Base-by-base conservation (phyloP, 2,113 vertebrate species). In the Ginglymostoma cirratum region DNA sequence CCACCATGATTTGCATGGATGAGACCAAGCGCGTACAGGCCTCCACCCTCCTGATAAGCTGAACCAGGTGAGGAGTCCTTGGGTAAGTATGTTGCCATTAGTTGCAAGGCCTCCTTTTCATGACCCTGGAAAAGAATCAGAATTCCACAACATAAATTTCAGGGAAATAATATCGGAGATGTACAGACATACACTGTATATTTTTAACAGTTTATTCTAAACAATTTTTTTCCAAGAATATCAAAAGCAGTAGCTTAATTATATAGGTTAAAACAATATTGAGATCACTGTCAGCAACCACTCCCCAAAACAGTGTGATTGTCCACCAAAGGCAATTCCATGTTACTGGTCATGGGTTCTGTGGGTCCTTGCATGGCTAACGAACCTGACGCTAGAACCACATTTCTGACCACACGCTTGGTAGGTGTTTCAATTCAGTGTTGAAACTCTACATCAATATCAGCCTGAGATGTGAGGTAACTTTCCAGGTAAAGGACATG, bases 21-120 rank as follows among this genome's bases (percentile, higher is more conserved):
- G 48, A 99, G 98, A 67, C 99, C 99, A 90, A 99, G 97, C 23
- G 99, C 99, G 0, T 99, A 99, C 95, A 99, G 98, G 61, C 99
- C 99, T 80, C 99, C 99, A 0, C 99, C 99, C 96, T 99, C 99
- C 97, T 99, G 99, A 97, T 99, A 99, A 96, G 99, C 99, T 15
- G 99, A 99, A 5, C 99, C 99, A 52, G 99, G 99, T 85, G 99
- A 99, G 0, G 99, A 99, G 97, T 99, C 99, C 97, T 99, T 99
- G 95, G 99, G 99, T 93, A 99, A 97, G 96, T 99, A 99, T 0
- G 99, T 99, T 61, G 99, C 99, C 99, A 99, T 99, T 24, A 99
- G 97, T 96, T 99, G 99, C 61, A 99, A 98, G 0, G 99, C 99
- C 96, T 99, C 99, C 96, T 99, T 99, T 97, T 99, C 99, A 42